Evolutionary conservation across 2,113 vertebrate genomes (phyloP).

Genomic region (human): GRCh38 chr20:55415501-55416000

Average conservation of each 20-base stretch:
- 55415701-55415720: not conserved
- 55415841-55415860: accelerated
- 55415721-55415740: not conserved
- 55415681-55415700: not conserved
- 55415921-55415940: not conserved
- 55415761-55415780: not conserved
- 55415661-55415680: not conserved
- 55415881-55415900: accelerated
- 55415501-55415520: not conserved
- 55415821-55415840: not conserved
- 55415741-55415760: conserved; percentile 50
- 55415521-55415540: not conserved
- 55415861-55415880: not conserved
- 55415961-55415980: too few relatives aligned
- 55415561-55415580: not conserved
- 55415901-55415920: accelerated
- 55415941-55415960: not conserved
- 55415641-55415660: not conserved
- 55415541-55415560: not conserved
- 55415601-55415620: conserved; percentile 31
- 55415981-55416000: not conserved
- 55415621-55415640: not conserved
- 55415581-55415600: not conserved
- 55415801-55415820: not conserved
- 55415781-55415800: not conserved